A percentile compares a stretch with the other conserved stretches of the same genome.
phyloP scores from a whole-genome alignment of 2,797 vertebrate species.

The Trachurus trachurus region DNA sequence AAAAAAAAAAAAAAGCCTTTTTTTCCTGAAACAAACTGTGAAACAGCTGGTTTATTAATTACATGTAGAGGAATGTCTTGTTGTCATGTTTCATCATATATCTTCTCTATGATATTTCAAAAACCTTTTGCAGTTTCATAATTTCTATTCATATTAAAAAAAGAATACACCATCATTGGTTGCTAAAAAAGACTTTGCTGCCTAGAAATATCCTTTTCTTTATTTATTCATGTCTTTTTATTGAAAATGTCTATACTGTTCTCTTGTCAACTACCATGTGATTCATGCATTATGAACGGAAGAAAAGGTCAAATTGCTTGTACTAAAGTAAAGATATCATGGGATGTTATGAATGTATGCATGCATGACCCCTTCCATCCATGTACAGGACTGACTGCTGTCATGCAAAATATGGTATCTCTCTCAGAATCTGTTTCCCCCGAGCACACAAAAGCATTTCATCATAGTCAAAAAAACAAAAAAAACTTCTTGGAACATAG shows the following conservation, averaged over 20 bases:
- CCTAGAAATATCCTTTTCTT: background rate
- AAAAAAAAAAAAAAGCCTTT: no score
- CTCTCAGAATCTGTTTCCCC: slow-evolving; percentile 27
- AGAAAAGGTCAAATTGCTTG: background rate
- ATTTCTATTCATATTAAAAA: background rate
- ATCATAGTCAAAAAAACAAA: slow-evolving; percentile 35
- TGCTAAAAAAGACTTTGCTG: background rate
- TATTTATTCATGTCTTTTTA: background rate
- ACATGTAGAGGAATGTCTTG: background rate
- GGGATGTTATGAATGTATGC: background rate
- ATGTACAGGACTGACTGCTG: background rate
- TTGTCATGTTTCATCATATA: background rate
- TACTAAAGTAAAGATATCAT: slow-evolving; percentile 1
- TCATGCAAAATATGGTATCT: slow-evolving; percentile 15
- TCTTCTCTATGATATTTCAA: background rate
- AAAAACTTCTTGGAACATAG: slow-evolving; percentile 38
- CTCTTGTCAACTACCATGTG: background rate
- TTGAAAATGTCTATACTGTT: background rate
- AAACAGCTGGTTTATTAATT: background rate
- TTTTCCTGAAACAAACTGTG: no score
- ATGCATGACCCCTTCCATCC: background rate
- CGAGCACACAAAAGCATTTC: slow-evolving; percentile 29
- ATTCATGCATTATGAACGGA: background rate
- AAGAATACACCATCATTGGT: background rate
- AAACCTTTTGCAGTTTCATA: background rate